These are phyloP conservation scores for Achlya flavicornis DNA, from an alignment of 2,888 invertebrate species.

Conservation along the genomic window DNA sequence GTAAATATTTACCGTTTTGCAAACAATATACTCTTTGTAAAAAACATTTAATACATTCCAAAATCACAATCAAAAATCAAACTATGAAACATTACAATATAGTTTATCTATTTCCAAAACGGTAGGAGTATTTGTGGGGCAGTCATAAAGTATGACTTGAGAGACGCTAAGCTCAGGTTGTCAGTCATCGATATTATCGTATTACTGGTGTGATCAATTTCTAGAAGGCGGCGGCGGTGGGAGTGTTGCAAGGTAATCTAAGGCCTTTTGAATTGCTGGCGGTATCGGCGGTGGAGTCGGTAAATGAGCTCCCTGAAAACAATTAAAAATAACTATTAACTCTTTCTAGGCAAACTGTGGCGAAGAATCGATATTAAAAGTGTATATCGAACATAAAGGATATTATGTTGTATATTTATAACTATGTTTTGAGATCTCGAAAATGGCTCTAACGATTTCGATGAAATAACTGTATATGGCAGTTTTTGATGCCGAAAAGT, in stretches of 20 bases:
- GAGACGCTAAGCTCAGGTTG: background rate
- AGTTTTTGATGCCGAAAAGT: too few relatives aligned
- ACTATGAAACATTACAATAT: background rate
- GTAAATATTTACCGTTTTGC: conserved; percentile 50
- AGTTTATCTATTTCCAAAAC: conserved; percentile 53
- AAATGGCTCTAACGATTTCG: too few relatives aligned
- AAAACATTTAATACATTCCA: background rate
- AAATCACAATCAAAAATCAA: background rate
- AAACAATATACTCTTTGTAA: conserved; percentile 29
- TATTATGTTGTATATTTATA: too few relatives aligned
- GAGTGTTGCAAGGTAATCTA: conserved; percentile 87
- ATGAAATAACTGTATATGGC: too few relatives aligned
- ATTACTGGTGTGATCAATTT: conserved; percentile 39
- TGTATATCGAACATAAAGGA: too few relatives aligned
- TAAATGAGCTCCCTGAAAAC: conserved; percentile 87
- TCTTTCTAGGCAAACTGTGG: background rate
- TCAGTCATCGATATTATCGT: conserved; percentile 4
- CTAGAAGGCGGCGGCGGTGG: conserved; percentile 79
- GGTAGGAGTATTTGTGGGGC: conserved; percentile 47
- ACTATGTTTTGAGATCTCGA: too few relatives aligned
- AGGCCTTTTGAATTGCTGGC: conserved; percentile 89
- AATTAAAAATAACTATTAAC: conserved; percentile 11
- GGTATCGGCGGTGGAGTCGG: conserved; percentile 91
- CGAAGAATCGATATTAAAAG: too few relatives aligned
- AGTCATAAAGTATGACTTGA: conserved; percentile 27